Percentiles rank a stretch among this genome's conserved stretches.
Evolutionary conservation across 1,140 invertebrate genomes (phyloP).

Genomic region (Aphaenogaster rudis): DNA sequence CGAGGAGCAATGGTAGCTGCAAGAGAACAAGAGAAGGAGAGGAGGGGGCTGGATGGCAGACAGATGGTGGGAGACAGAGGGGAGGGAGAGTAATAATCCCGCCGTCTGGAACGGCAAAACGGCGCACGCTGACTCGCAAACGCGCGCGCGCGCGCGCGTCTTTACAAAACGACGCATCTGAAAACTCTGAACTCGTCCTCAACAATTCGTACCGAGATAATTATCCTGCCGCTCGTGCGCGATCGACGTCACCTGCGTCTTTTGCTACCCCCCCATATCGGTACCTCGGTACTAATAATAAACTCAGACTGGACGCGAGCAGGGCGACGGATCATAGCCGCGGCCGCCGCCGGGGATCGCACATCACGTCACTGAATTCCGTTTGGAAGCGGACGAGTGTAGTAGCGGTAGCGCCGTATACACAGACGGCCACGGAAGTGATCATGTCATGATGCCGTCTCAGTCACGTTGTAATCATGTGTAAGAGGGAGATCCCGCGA

Average conservation of each 20-base stretch:
- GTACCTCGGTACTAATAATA: constrained; percentile 76
- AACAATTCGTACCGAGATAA: constrained; percentile 79
- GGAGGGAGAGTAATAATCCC: constrained; percentile 58
- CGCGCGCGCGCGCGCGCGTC: constrained; percentile 71
- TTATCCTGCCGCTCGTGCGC: constrained; percentile 75
- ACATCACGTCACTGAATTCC: constrained; percentile 24
- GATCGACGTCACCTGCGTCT: constrained; percentile 72
- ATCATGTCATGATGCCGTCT: constrained; percentile 61
- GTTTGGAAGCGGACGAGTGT: constrained; percentile 19
- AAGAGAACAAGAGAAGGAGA: constrained; percentile 53
- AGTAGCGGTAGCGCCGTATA: constrained; percentile 13
- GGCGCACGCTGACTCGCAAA: constrained; percentile 71
- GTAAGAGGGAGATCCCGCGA: constrained; percentile 8
- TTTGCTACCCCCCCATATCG: constrained; percentile 76
- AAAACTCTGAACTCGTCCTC: constrained; percentile 78
- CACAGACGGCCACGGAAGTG: constrained; percentile 59
- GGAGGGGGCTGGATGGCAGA: constrained; percentile 43
- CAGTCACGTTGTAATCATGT: constrained; percentile 57
- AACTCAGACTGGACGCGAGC: constrained; percentile 71
- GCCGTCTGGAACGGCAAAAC: constrained; percentile 64
- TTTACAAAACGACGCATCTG: constrained; percentile 80
- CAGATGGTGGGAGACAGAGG: not conserved
- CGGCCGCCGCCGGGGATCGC: constrained; percentile 37
- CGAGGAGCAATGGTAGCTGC: not conserved
- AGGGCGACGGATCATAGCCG: constrained; percentile 54